Evolutionary conservation across 64 coral and sea anemone genomes (phyloP).

Genomic region (Stichodactyla mertensii): DNA sequence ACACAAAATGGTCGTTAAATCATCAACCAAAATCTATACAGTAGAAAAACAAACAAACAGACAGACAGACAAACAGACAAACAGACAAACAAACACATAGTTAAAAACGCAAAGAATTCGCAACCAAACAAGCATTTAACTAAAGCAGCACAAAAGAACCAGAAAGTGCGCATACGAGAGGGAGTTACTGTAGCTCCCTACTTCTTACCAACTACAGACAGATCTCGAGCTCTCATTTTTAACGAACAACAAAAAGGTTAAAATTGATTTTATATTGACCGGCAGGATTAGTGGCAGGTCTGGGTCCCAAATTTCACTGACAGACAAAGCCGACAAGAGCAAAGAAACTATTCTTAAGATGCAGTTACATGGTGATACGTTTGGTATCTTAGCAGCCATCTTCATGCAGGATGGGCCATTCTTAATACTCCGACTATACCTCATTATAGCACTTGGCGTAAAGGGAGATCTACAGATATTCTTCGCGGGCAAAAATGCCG

Average conservation of each 20-base stretch:
- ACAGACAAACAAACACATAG: no score
- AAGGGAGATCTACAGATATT: slow-evolving; percentile 42
- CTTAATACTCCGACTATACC: slow-evolving; percentile 38
- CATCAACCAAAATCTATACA: no score
- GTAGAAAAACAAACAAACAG: no score
- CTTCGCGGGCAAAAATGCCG: slow-evolving; percentile 64
- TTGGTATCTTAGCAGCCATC: slow-evolving; percentile 61
- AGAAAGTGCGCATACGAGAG: no score
- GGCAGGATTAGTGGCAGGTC: background rate
- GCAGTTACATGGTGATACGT: slow-evolving; percentile 67
- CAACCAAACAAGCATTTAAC: no score
- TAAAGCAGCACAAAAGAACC: no score
- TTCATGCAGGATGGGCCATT: slow-evolving; percentile 83
- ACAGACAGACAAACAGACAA: no score
- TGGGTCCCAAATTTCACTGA: background rate
- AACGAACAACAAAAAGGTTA: background rate
- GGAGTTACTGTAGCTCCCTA: no score
- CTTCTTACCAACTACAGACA: no score
- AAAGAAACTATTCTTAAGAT: slow-evolving; percentile 32
- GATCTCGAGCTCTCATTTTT: no score
- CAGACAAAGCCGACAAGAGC: background rate
- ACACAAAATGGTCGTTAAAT: no score
- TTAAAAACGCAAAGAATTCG: no score
- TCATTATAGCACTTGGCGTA: slow-evolving; percentile 43
- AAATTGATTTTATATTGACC: background rate